Percentiles rank a stretch among this genome's conserved stretches.
These are phyloP conservation scores for Catotricha subobsoleta DNA, from an alignment of 2,888 invertebrate species.

Conservation along the genomic window DNA sequence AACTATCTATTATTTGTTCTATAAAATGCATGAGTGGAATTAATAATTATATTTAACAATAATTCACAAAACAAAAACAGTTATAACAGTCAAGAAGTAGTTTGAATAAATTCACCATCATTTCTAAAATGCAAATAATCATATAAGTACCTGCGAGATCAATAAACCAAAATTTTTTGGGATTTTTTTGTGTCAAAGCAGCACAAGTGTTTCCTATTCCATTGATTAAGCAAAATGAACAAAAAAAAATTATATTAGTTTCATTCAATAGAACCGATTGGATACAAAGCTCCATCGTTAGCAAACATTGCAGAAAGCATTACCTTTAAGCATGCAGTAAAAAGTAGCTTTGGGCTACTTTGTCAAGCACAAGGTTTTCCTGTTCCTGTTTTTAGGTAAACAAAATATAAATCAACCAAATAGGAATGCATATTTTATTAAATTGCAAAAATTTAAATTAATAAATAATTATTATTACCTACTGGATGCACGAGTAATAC, in stretches of 20 bases:
- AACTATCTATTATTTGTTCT: too few species aligned
- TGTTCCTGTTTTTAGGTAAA: conserved; percentile 50
- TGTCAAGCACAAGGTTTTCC: conserved; percentile 36
- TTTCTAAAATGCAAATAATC: conserved; percentile 42
- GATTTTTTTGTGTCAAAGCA: conserved; percentile 28
- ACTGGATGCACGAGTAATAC: too few species aligned
- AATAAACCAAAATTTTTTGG: conserved; percentile 20
- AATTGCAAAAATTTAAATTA: too few species aligned
- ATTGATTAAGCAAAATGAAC: background rate
- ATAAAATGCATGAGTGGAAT: too few species aligned
- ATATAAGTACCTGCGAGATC: conserved; percentile 41
- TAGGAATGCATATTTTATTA: too few species aligned
- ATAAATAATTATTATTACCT: too few species aligned
- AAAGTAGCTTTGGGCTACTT: conserved; percentile 37
- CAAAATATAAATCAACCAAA: too few species aligned
- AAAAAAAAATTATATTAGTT: conserved; percentile 1
- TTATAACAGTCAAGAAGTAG: too few species aligned
- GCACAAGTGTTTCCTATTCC: conserved; percentile 24
- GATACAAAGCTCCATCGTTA: conserved; percentile 46
- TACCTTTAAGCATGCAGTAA: conserved; percentile 36
- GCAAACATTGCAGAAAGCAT: conserved; percentile 41
- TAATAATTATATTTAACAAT: background rate
- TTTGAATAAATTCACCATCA: conserved; percentile 30
- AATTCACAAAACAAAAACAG: background rate
- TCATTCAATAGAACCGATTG: conserved; percentile 39